A percentile compares a stretch with the other conserved stretches of the same genome.
These are phyloP conservation scores for Polyodon spathula DNA, from an alignment of 2,113 vertebrate genomes.

Conservation along the genomic window DNA sequence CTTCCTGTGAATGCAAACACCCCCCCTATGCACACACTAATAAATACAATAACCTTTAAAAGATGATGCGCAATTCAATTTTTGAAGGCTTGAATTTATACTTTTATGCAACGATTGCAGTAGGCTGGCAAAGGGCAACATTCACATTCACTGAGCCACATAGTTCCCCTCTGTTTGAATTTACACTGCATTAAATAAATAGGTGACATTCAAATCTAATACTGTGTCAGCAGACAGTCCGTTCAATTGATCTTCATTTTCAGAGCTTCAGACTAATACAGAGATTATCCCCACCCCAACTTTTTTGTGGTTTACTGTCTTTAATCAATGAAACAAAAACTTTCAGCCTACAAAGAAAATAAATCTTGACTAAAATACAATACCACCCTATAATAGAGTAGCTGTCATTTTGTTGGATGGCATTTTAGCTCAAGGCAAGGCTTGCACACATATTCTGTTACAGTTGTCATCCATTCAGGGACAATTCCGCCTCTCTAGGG, in stretches of 20 bases:
- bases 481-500: background rate
- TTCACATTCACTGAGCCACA: background rate
- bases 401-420: too few relatives aligned
- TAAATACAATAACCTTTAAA: constrained; percentile 18
- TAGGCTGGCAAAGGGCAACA: constrained; percentile 9
- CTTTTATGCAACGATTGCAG: constrained; percentile 19
- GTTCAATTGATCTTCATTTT: constrained; percentile 9
- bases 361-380: too few relatives aligned
- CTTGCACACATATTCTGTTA: too few relatives aligned
- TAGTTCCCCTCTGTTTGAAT: constrained; percentile 4
- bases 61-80: constrained; percentile 20
- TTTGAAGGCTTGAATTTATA: constrained; percentile 20
- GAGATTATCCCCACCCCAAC: background rate
- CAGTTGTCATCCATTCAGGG: too few relatives aligned
- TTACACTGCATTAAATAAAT: background rate
- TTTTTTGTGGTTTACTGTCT: background rate
- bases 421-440: too few relatives aligned
- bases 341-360: too few relatives aligned
- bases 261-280: constrained; percentile 6
- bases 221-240: too few relatives aligned
- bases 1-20: background rate
- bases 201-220: background rate
- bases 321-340: too few relatives aligned
- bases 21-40: background rate
- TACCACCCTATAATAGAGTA: too few relatives aligned